A percentile compares a stretch with the other conserved stretches of the same genome.
Evolutionary conservation across 2,113 vertebrate species (phyloP).

Genomic region (Myrmecobius fasciatus): DNA sequence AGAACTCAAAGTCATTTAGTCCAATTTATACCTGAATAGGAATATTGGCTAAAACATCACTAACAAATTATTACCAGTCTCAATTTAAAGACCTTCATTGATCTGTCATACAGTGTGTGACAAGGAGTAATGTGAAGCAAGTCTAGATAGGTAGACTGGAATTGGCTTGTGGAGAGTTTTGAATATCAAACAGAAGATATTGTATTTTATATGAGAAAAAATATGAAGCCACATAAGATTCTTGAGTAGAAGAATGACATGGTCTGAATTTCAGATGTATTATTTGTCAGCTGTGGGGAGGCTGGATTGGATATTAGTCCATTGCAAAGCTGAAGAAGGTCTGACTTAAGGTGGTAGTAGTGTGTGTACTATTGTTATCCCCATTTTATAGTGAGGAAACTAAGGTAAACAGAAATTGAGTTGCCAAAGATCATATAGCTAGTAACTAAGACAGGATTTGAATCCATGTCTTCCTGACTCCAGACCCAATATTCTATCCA

Average conservation of each 20-base stretch:
- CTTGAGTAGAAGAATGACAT: background rate
- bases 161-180: background rate
- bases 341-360: background rate
- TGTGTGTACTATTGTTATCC: no score
- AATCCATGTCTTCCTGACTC: no score
- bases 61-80: no score
- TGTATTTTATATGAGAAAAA: background rate
- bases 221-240: background rate
- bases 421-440: no score
- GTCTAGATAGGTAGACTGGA: background rate
- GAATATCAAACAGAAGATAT: background rate
- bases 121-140: background rate
- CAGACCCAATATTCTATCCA: no score
- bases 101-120: background rate
- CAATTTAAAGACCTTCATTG: no score
- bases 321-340: background rate
- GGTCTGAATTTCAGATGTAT: background rate
- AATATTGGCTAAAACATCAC: no score
- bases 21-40: no score
- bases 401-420: no score
- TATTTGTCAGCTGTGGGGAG: background rate
- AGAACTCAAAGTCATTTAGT: no score
- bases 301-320: background rate
- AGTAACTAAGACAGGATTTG: no score
- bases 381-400: no score